These are phyloP conservation scores for Staurois parvus DNA, from an alignment of 2,797 vertebrate species.

Conservation along the genomic window DNA sequence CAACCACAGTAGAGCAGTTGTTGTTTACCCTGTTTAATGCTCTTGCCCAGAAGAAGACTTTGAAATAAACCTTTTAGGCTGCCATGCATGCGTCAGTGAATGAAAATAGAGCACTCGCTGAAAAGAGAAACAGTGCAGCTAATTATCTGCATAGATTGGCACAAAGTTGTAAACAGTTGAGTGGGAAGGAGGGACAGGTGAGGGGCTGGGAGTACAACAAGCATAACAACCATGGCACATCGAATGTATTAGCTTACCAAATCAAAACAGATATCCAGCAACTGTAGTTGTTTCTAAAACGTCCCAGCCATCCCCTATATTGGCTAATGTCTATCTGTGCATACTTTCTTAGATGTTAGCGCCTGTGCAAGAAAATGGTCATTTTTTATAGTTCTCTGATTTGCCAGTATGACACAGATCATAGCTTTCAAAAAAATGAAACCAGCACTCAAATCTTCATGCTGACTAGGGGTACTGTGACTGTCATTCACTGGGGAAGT, in stretches of 20 bases:
- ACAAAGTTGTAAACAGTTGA: conserved; percentile 16
- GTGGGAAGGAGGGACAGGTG: conserved; percentile 25
- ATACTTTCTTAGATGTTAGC: neutral
- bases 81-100: conserved; percentile 34
- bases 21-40: conserved; percentile 50
- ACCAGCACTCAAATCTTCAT: no score
- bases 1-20: conserved; percentile 46
- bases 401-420: neutral
- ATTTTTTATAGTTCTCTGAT: neutral
- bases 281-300: neutral
- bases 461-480: no score
- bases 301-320: neutral
- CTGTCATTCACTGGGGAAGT: no score
- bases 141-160: conserved; percentile 44
- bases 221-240: neutral
- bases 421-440: no score
- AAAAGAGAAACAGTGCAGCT: conserved; percentile 40
- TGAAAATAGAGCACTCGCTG: conserved; percentile 14
- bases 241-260: neutral
- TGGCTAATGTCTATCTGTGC: neutral
- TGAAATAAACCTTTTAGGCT: conserved; percentile 56
- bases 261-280: neutral
- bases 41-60: conserved; percentile 50
- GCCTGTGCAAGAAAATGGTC: neutral
- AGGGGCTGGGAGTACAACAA: conserved; percentile 11